These are phyloP conservation scores for Fulmarus glacialis DNA, from an alignment of 2,113 vertebrate species.

Conservation along the genomic window DNA sequence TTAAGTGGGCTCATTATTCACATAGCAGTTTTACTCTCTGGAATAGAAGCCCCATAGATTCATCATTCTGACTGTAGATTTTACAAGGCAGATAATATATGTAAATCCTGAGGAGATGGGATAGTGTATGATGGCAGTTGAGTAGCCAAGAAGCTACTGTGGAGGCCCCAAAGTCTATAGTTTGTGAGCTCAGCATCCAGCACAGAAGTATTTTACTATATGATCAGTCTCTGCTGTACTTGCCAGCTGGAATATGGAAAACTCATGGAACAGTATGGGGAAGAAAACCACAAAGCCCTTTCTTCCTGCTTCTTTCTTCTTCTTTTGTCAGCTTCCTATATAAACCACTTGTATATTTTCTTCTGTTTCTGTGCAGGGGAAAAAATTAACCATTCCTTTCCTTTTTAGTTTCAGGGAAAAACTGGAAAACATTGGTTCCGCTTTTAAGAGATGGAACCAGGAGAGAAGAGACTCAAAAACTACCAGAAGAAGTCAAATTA, in stretches of 20 bases:
- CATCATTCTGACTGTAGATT: not conserved
- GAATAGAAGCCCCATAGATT: not conserved
- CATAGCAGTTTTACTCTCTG: not conserved
- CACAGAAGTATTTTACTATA: not conserved
- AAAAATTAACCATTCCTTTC: not conserved
- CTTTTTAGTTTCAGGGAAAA: conserved; percentile 74
- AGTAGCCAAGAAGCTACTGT: not conserved
- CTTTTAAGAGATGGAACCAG: conserved; percentile 76
- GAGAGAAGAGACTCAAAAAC: conserved; percentile 66
- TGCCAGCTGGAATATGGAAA: not conserved
- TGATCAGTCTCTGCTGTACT: not conserved
- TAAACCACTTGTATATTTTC: not conserved
- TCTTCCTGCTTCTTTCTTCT: not conserved
- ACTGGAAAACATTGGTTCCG: conserved; percentile 80
- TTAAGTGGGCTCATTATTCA: not conserved
- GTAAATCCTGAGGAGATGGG: not conserved
- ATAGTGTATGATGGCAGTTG: not conserved
- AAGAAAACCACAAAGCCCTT: not conserved
- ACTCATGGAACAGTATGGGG: not conserved
- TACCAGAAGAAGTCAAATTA: conserved; percentile 69
- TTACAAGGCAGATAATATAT: not conserved
- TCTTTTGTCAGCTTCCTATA: not conserved
- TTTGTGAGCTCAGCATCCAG: not conserved
- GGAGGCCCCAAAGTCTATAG: not conserved
- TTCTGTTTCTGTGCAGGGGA: not conserved